Percentiles rank a stretch among this genome's conserved stretches.
These are phyloP conservation scores for Drosophila kikkawai DNA, from an alignment of 1,140 invertebrate species.

Conservation along the genomic window DNA sequence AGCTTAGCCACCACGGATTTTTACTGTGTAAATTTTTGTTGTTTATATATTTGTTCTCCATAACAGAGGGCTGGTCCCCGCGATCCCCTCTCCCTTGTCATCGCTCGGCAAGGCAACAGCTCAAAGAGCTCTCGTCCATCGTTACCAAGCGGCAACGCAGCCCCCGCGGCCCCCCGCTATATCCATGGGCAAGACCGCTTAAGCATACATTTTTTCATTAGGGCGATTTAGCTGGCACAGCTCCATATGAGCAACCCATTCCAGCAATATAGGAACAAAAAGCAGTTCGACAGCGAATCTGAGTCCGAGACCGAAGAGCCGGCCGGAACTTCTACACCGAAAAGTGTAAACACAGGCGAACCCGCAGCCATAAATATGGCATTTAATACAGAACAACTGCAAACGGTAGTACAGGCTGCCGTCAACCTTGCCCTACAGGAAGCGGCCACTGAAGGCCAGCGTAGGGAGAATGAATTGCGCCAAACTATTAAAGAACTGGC, in stretches of 20 bases:
- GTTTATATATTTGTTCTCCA: too few relatives aligned
- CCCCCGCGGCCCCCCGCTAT: too few relatives aligned
- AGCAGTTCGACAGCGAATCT: not conserved
- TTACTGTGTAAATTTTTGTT: not conserved
- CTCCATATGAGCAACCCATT: not conserved
- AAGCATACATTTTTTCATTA: too few relatives aligned
- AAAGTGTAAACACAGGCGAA: not conserved
- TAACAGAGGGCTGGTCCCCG: too few relatives aligned
- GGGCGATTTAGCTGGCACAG: too few relatives aligned
- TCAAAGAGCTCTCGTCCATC: not conserved
- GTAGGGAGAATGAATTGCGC: constrained; percentile 6
- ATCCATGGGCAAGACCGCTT: too few relatives aligned
- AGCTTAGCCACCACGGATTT: too few relatives aligned
- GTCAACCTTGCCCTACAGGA: constrained; percentile 4
- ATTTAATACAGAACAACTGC: constrained; percentile 5
- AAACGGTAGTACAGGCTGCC: constrained; percentile 2
- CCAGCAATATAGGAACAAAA: constrained; percentile 3
- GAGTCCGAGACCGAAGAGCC: constrained; percentile 3
- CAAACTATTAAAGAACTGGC: constrained; percentile 5
- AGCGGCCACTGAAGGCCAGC: not conserved
- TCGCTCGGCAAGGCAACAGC: constrained; percentile 8
- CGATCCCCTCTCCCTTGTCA: constrained; percentile 1
- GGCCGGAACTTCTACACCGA: constrained; percentile 1
- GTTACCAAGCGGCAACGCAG: too few relatives aligned
- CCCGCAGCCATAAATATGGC: not conserved